Base-by-base conservation (phyloP, 2,113 vertebrate genomes). In the Loxodonta africana region DNA sequence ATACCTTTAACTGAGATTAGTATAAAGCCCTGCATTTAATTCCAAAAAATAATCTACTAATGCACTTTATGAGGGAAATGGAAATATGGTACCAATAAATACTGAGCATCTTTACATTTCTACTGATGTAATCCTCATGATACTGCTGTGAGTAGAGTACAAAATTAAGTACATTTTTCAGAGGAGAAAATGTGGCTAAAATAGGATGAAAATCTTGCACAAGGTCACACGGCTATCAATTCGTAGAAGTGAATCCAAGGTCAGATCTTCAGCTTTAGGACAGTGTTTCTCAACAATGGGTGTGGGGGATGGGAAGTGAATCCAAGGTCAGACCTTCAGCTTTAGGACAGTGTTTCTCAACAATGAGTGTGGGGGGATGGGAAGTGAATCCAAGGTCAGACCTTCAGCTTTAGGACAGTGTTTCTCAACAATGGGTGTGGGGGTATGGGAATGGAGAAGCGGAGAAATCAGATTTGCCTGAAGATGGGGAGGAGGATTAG, bases 101-200 rank as follows among this genome's bases (percentile, higher is more conserved):
- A 69, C 0, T 2, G 73, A 78, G 28, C 48, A 71, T 94, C 76
- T 86, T 95, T 83, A 41, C n/a, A n/a, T 94, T 77, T 88, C 60
- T 85, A 21, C 9, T 57, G 93, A 89, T 46, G 33, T 62, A 89
- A 77, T 92, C 33, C n/a, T 87, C 76, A 63, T 60, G 41, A 87
- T 83, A 81, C 90, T 90, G 21, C 37, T 63, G n/a, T 51, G 81
- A 74, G 9, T 86, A 87, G 33, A 88, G 67, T 92, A 62, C 15
- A 87, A 86, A 83, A 88, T 78, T 94, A 53, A 41, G 69, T 95
- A 95, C 74, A 46, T 21, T 95, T 97, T 74, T 46, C 30, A 62
- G 60, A 91, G 67, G n/a, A 95, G 69, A 81, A 92, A 83, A 33
- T 67, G 28, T 8, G 37, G 48, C 73, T 46, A 86, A 95, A n/a